Evolutionary conservation across 2,888 invertebrate species (phyloP), one percentile per base, ranked within the genome.

Genomic region (Monochamus alternatus): DNA sequence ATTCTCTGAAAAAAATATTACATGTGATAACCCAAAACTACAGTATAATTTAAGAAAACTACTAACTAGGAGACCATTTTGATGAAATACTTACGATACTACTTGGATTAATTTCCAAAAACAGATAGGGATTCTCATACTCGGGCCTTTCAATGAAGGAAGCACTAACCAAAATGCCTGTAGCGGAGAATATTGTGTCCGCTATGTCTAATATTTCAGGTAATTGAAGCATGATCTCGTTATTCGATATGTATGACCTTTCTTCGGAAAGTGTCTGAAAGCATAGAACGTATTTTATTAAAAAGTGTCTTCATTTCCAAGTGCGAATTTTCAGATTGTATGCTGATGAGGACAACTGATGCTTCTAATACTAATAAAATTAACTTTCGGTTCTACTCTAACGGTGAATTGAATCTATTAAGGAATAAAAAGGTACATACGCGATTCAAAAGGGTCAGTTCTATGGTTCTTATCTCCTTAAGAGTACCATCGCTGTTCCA

Each of bases 401-500:
- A n/a, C n/a, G 5, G 52, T 10, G 52, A 52, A 7, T n/a, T 4
- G 10, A 52, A 3, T 4, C n/a, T n/a, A 10, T 52, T 4, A 52
- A 52, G 5, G 5, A 38, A 38, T 4, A 5, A 38, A 38, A 38
- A 38, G 38, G 38, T 38, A 38, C 38, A 4, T 62, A 66, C 66
- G 52, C n/a, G 31, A 3, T 52, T 66, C 3, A 66, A 10, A 32
- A 70, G 38, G 12, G 70, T 60, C n/a, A 74, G 52, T 68, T 74
- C 74, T 30, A 74, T 62, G 43, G 68, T 74, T 22, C 44, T 58
- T 10, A 74, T 52, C 51, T 74, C 68, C 5, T 9, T 30, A 3
- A 74, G 38, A 10, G 43, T 68, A 7, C 74, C 74, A 47, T 74
- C 62, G 10, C 22, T 60, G 32, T 74, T 60, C 43, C 59, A 68